Evolutionary conservation across 1,140 invertebrate genomes (phyloP).

Genomic region (Acromyrmex echinatior): DNA sequence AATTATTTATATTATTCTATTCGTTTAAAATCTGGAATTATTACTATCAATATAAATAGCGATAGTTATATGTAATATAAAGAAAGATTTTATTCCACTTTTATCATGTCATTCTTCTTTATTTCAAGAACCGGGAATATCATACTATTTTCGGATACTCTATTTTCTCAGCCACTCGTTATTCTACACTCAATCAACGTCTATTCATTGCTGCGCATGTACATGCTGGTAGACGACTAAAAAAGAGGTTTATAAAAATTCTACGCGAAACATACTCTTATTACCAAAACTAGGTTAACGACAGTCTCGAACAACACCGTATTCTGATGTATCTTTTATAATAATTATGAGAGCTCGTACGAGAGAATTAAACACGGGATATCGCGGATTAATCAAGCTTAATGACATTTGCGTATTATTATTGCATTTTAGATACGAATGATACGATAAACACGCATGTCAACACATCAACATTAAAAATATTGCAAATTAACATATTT

Average conservation of each 20-base stretch:
- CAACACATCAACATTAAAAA: slow-evolving; percentile 20
- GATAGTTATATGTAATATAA: not conserved
- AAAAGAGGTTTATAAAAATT: slow-evolving; percentile 30
- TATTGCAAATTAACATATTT: not conserved
- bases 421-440: slow-evolving; percentile 5
- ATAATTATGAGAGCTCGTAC: slow-evolving; percentile 43
- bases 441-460: slow-evolving; percentile 22
- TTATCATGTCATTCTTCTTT: not conserved
- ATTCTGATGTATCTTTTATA: slow-evolving; percentile 59
- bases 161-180: not conserved
- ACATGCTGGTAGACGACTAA: not conserved
- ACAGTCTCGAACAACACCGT: slow-evolving; percentile 25
- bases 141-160: not conserved
- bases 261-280: slow-evolving; percentile 10
- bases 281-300: slow-evolving; percentile 49
- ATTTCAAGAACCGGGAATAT: not conserved
- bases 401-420: slow-evolving; percentile 45
- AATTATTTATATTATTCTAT: not conserved
- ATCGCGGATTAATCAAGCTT: slow-evolving; percentile 48
- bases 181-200: slow-evolving; percentile 44
- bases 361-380: slow-evolving; percentile 54
- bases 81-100: not conserved
- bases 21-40: not conserved
- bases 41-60: not conserved
- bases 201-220: slow-evolving; percentile 16